Conservation (phyloP, 1,140 invertebrate genomes). For the Drosophila bifasciata region DNA sequence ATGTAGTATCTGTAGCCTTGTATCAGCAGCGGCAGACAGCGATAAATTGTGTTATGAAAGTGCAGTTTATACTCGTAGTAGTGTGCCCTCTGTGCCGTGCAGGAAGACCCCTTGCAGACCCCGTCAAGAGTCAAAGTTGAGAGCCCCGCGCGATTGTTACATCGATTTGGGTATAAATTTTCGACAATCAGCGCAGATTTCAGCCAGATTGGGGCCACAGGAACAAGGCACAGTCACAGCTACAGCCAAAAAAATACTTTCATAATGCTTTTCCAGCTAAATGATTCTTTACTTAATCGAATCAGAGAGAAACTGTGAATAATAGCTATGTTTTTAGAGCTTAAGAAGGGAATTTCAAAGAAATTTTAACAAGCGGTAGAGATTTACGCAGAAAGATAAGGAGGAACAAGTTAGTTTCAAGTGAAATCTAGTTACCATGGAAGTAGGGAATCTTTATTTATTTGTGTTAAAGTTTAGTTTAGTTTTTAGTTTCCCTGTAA, state of each 20-base stretch:
- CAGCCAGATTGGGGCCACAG: background rate
- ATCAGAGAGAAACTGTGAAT: background rate
- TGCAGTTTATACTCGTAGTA: too few species aligned
- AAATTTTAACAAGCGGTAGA: background rate
- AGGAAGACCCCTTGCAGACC: slow-evolving; percentile 38
- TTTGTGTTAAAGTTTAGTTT: too few species aligned
- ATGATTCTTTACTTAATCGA: slow-evolving; percentile 41
- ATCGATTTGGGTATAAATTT: slow-evolving; percentile 47
- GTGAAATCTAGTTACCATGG: slow-evolving; percentile 1
- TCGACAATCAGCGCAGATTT: slow-evolving; percentile 21
- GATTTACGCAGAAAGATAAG: too few species aligned
- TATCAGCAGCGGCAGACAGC: slow-evolving; percentile 58
- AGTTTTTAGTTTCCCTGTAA: slow-evolving; percentile 9
- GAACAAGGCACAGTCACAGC: slow-evolving; percentile 2
- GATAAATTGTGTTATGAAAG: slow-evolving; percentile 72
- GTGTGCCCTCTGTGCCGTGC: slow-evolving; percentile 22
- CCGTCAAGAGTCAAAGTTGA: slow-evolving; percentile 45
- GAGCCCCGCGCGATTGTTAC: slow-evolving; percentile 43
- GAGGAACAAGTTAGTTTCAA: too few species aligned
- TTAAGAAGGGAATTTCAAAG: slow-evolving; percentile 1
- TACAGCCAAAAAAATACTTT: slow-evolving; percentile 30
- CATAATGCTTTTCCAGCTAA: slow-evolving; percentile 6
- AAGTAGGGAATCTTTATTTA: too few species aligned
- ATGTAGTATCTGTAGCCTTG: slow-evolving; percentile 55
- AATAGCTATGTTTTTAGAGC: background rate